Evolutionary conservation across 2,113 vertebrate genomes (phyloP).

Genomic region (Pimephales promelas): DNA sequence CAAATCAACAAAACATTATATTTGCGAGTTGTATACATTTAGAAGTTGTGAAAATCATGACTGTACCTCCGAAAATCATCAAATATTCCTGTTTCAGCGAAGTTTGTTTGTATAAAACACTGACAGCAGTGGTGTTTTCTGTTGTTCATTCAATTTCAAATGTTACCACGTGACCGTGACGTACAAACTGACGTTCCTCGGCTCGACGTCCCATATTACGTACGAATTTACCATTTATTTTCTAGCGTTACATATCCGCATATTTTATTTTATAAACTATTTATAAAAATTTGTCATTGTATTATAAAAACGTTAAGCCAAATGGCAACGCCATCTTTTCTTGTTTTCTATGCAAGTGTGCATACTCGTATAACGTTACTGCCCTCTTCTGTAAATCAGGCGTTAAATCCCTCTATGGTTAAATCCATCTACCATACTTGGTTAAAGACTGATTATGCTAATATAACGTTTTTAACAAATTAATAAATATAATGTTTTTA

Average conservation of each 20-base stretch:
- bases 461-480: neutral
- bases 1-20: neutral
- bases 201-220: neutral
- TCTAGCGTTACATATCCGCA: neutral
- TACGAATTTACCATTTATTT: neutral
- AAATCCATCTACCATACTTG: neutral
- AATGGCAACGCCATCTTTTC: neutral
- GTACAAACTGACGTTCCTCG: neutral
- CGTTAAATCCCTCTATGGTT: neutral
- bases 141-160: slow-evolving; percentile 15
- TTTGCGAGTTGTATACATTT: neutral
- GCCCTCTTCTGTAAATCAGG: neutral
- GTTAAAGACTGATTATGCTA: neutral
- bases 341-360: neutral
- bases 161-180: slow-evolving; percentile 21
- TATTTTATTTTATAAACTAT: neutral
- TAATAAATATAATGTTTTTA: neutral
- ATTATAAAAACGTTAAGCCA: neutral
- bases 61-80: neutral
- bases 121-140: neutral
- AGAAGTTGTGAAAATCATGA: neutral
- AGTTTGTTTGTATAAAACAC: neutral
- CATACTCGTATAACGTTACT: neutral
- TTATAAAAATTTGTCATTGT: neutral
- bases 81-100: neutral